Percentiles rank a stretch among this genome's conserved stretches.
Conservation (phyloP, 2,888 invertebrate genomes). For the Drosophila buzzatii region DNA sequence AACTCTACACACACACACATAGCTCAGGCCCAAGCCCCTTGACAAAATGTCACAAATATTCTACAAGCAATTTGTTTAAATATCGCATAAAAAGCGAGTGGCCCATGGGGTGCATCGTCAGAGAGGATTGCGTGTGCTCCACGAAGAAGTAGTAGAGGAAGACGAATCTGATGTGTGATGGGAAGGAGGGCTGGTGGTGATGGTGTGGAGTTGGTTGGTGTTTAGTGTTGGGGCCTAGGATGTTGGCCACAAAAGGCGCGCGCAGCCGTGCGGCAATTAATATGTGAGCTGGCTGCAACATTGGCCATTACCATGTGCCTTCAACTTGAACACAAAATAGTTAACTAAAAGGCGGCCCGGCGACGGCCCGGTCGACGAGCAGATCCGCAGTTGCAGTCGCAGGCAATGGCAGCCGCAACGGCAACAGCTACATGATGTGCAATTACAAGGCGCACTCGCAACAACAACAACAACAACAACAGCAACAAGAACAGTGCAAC, state of each 20-base stretch:
- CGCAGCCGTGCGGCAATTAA: slow-evolving; percentile 81
- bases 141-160: slow-evolving; percentile 7
- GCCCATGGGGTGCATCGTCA: slow-evolving; percentile 60
- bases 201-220: not conserved
- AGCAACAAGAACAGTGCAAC: slow-evolving; percentile 39
- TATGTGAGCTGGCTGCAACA: slow-evolving; percentile 81
- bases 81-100: slow-evolving; percentile 75
- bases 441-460: slow-evolving; percentile 60
- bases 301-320: slow-evolving; percentile 81
- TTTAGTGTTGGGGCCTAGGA: slow-evolving; percentile 10
- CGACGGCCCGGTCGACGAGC: slow-evolving; percentile 27
- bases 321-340: slow-evolving; percentile 82
- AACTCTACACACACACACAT: slow-evolving; percentile 21
- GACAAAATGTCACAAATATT: slow-evolving; percentile 81
- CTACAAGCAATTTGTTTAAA: slow-evolving; percentile 82
- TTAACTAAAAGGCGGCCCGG: slow-evolving; percentile 76
- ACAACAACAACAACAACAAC: slow-evolving; percentile 38
- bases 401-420: slow-evolving; percentile 44
- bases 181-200: not conserved
- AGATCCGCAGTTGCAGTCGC: slow-evolving; percentile 45
- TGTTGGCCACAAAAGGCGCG: slow-evolving; percentile 77
- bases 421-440: slow-evolving; percentile 67
- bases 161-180: not conserved
- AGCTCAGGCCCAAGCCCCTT: slow-evolving; percentile 51
- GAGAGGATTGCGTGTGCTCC: slow-evolving; percentile 60